phyloP scores from a whole-genome alignment of 1,140 invertebrate species.

The Bacillus rossius region DNA sequence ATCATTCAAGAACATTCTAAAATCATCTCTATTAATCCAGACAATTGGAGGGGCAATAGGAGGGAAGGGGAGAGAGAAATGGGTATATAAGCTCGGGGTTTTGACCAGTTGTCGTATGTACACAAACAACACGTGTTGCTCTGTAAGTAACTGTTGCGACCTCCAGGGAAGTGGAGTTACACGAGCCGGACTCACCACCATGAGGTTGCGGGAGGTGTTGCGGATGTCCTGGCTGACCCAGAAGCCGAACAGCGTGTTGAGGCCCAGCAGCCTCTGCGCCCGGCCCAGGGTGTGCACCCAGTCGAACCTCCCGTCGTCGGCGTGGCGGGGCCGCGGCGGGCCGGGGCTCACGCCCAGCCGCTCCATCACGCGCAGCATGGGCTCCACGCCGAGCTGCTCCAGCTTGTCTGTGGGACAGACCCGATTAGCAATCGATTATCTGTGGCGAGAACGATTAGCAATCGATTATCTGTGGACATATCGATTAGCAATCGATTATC shows the following conservation, averaged over 20 bases:
- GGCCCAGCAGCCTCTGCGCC: constrained; percentile 48
- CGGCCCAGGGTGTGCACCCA: constrained; percentile 46
- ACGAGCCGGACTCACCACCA: constrained; percentile 46
- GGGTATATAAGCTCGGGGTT: too few relatives aligned
- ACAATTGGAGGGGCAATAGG: too few relatives aligned
- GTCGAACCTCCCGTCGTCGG: constrained; percentile 38
- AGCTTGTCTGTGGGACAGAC: constrained; percentile 44
- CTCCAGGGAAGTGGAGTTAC: too few relatives aligned
- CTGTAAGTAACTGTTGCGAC: too few relatives aligned
- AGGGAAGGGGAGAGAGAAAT: too few relatives aligned
- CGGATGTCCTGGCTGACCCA: constrained; percentile 58
- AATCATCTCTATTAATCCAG: too few relatives aligned
- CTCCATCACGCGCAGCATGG: constrained; percentile 46
- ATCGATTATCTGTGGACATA: too few relatives aligned
- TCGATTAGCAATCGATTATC: not conserved
- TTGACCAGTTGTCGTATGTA: too few relatives aligned
- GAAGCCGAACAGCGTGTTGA: constrained; percentile 55
- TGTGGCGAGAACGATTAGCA: not conserved
- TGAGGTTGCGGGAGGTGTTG: constrained; percentile 54
- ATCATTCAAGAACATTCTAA: too few relatives aligned
- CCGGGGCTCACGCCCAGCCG: constrained; percentile 44
- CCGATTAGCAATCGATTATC: not conserved
- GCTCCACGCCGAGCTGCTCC: constrained; percentile 50
- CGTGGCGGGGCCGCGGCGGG: constrained; percentile 37
- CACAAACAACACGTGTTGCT: too few relatives aligned